These are phyloP conservation scores for Machimus rusticus DNA, from an alignment of 2,888 invertebrate genomes.

Conservation along the genomic window DNA sequence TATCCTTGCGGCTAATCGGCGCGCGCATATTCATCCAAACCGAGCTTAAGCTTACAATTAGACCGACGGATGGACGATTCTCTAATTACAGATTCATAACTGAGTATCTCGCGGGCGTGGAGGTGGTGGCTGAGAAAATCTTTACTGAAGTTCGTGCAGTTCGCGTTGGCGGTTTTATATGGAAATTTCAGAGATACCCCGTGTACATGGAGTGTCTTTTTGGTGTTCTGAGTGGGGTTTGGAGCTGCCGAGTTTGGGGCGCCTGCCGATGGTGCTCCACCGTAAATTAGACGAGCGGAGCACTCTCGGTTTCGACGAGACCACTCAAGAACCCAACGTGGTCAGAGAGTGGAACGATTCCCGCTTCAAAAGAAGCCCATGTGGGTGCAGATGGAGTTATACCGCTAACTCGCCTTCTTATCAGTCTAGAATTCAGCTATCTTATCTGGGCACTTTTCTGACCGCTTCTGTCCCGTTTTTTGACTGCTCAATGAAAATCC, in stretches of 20 bases:
- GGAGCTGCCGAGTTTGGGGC: background rate
- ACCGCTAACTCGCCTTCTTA: background rate
- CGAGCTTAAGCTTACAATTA: background rate
- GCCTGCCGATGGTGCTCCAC: background rate
- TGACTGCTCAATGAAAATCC: background rate
- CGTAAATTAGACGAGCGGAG: background rate
- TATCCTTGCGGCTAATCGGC: conserved; percentile 27
- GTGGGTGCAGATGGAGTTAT: background rate
- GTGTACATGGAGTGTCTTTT: background rate
- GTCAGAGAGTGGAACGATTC: conserved; percentile 45
- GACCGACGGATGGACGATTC: background rate
- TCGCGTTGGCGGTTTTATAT: conserved; percentile 47
- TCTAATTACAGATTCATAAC: background rate
- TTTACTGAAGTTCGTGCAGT: conserved; percentile 45
- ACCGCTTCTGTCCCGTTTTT: background rate
- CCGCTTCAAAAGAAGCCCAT: background rate
- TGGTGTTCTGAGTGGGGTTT: conserved; percentile 26
- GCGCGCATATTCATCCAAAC: conserved; percentile 4
- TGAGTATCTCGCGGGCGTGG: background rate
- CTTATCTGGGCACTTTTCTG: background rate
- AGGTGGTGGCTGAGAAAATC: background rate
- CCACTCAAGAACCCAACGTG: conserved; percentile 35
- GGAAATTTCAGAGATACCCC: conserved; percentile 24
- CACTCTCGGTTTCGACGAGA: conserved; percentile 45
- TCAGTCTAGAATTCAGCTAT: background rate